Evolutionary conservation across 2,113 vertebrate genomes (phyloP), one percentile per base, ranked within the genome.

Genomic region (Callopanchax toddi): DNA sequence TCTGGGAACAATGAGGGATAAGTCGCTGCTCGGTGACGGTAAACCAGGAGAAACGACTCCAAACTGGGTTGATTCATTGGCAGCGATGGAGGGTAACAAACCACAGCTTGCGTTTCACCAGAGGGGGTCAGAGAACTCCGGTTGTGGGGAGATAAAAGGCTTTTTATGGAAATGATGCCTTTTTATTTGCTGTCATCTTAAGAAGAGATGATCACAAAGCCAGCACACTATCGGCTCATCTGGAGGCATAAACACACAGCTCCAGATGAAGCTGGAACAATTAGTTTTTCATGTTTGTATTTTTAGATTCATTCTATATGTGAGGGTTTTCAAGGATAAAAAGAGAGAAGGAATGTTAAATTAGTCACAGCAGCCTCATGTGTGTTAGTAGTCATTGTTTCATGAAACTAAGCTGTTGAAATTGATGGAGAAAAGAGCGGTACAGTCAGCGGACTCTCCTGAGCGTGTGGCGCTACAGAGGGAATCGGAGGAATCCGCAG

Each of bases 401-500:
- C 44, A 57, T 37, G 56, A 74, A 80, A 82, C 76, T 73, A 36
- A 56, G 69, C 80, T 78, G 71, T 66, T 67, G 54, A 54, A 67
- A 74, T 18, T 42, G 75, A 66, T 29, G 29, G 29, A 32, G 29
- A 32, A 74, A 71, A 77, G 63, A 61, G 32, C 32, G 22, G 64
- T 67, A 71, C 54, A 60, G 67, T 78, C 60, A 70, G 63, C 43
- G 44, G 46, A 54, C 11, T 71, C 42, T 50, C 77, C 79, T 72
- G 52, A 46, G 53, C 36, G n/a, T 32, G 72, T 62, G 69, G 68
- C 40, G 3, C 51, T 78, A 63, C 64, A 80, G 81, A 87, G 76
- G 34, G 64, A 85, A 86, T 79, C 29, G 6, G 54, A 79, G 77
- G 79, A 73, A 86, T 71, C 70, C 71, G 12, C 85, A 83, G 78